Conservation (phyloP, 1,140 invertebrate genomes). For the Tetragonula clypearis region DNA sequence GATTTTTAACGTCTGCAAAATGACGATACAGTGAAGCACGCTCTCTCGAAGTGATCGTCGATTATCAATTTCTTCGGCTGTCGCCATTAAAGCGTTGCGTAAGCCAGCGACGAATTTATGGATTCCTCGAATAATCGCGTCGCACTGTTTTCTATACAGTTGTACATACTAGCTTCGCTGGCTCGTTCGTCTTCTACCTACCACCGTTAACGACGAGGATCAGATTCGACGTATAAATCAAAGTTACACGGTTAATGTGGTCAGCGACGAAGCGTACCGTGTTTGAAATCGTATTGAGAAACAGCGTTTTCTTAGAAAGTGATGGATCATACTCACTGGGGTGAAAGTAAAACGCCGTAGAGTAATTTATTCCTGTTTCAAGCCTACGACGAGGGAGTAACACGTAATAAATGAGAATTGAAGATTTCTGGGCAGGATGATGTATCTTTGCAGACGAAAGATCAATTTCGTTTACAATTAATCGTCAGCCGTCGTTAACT, state of each 20-base stretch:
- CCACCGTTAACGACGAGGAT: not conserved
- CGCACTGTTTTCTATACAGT: slow-evolving; percentile 40
- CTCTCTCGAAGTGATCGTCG: not conserved
- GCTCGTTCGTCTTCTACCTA: slow-evolving; percentile 4
- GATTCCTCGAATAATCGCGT: slow-evolving; percentile 10
- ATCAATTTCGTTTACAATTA: too few species aligned
- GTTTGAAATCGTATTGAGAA: too few species aligned
- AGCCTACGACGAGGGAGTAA: too few species aligned
- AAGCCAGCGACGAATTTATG: slow-evolving; percentile 29
- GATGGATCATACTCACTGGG: too few species aligned
- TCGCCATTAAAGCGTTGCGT: slow-evolving; percentile 13
- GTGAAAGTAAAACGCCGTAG: too few species aligned
- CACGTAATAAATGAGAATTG: too few species aligned
- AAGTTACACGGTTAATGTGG: not conserved
- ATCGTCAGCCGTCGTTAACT: too few species aligned
- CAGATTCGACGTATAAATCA: not conserved
- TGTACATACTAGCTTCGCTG: not conserved
- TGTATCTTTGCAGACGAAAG: too few species aligned
- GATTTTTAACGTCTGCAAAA: not conserved
- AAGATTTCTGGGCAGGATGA: too few species aligned
- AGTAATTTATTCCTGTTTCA: too few species aligned
- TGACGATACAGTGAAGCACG: not conserved
- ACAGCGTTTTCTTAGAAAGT: too few species aligned
- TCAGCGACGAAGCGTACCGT: too few species aligned
- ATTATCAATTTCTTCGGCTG: slow-evolving; percentile 38